A percentile compares a stretch with the other conserved stretches of the same genome.
These are phyloP conservation scores for Takifugu rubripes DNA, from an alignment of 2,797 vertebrate species.

Conservation along the genomic window DNA sequence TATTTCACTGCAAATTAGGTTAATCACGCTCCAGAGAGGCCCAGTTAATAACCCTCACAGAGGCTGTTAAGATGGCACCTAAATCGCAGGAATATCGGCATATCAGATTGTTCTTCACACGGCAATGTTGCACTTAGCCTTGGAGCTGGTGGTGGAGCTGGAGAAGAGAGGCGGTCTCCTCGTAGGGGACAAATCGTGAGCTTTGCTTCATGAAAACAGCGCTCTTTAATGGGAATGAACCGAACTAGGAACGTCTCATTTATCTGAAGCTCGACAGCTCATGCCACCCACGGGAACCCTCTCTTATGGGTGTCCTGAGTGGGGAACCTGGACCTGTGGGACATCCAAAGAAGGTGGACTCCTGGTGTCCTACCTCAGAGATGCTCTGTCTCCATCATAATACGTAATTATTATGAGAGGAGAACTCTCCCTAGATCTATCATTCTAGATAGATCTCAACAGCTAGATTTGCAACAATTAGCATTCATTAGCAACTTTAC, in stretches of 20 bases:
- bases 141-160: conserved; percentile 12
- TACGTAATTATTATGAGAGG: no score
- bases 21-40: conserved; percentile 72
- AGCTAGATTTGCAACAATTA: no score
- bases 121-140: conserved; percentile 21
- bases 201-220: conserved; percentile 31
- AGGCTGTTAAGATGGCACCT: conserved; percentile 69
- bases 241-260: conserved; percentile 10
- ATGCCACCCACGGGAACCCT: conserved; percentile 35
- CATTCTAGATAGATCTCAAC: no score
- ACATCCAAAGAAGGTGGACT: conserved; percentile 33
- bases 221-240: conserved; percentile 26
- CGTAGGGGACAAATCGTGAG: conserved; percentile 1
- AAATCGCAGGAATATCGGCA: conserved; percentile 62
- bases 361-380: conserved; percentile 27
- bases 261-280: neutral
- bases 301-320: conserved; percentile 32
- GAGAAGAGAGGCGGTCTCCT: conserved; percentile 13
- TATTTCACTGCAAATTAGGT: conserved; percentile 74
- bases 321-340: conserved; percentile 38
- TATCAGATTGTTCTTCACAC: conserved; percentile 46
- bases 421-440: no score
- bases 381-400: conserved; percentile 2
- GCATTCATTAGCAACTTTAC: no score
- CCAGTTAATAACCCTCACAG: conserved; percentile 71